phyloP scores from a whole-genome alignment of 2,888 invertebrate species.

The Tromatobia lineatoria region DNA sequence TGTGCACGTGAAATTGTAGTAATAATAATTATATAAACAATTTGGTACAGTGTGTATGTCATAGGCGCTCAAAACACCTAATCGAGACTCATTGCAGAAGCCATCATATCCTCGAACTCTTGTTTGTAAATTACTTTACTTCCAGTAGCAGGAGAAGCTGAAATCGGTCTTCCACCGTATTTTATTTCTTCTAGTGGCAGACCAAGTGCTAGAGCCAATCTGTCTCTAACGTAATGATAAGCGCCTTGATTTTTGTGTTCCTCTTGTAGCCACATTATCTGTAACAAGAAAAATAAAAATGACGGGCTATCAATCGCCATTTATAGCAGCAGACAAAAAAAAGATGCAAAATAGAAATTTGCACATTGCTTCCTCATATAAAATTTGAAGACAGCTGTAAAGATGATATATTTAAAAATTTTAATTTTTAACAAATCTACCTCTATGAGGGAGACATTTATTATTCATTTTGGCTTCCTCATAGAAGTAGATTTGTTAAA shows the following conservation, averaged over 20 bases:
- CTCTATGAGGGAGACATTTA: no score
- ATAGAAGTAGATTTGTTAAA: no score
- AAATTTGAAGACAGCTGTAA: no score
- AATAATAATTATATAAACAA: neutral
- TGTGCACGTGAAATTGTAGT: neutral
- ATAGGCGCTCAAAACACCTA: neutral
- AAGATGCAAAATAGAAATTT: no score
- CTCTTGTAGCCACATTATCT: constrained; percentile 91
- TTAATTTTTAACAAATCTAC: no score
- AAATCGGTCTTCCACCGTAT: constrained; percentile 77
- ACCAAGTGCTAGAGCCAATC: constrained; percentile 75
- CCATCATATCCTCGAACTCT: constrained; percentile 74
- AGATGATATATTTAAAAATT: no score
- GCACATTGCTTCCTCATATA: no score
- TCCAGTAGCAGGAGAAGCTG: constrained; percentile 79
- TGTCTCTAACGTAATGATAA: constrained; percentile 89
- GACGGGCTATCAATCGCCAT: neutral
- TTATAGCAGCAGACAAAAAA: neutral
- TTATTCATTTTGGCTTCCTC: no score
- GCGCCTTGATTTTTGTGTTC: constrained; percentile 96
- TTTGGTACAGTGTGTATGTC: no score
- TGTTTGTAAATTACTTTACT: constrained; percentile 77
- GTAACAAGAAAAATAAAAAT: neutral
- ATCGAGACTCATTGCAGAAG: constrained; percentile 73
- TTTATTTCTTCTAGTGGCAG: constrained; percentile 73